Conservation (phyloP, 2,888 invertebrate species). For the Ectemnius lituratus region DNA sequence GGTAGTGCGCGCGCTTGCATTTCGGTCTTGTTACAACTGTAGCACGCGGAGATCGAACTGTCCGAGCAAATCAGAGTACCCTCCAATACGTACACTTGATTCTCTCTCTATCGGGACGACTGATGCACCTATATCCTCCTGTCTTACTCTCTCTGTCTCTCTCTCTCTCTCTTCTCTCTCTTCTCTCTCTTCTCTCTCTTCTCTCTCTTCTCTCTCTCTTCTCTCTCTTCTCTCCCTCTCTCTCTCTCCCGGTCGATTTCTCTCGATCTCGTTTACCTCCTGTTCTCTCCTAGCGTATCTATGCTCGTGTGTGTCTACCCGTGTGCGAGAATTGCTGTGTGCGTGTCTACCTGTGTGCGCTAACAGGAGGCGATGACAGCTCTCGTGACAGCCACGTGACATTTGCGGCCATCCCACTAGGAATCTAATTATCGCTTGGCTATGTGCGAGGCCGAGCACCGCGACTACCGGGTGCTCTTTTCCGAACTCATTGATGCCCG, state of each 20-base stretch:
- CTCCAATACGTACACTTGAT: constrained; percentile 32
- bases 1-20: constrained; percentile 31
- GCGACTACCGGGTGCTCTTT: constrained; percentile 39
- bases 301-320: too few relatives aligned
- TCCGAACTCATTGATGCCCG: not conserved
- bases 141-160: constrained; percentile 7
- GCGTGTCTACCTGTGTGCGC: constrained; percentile 34
- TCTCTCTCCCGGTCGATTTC: constrained; percentile 6
- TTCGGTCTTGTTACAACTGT: constrained; percentile 34
- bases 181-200: too few relatives aligned
- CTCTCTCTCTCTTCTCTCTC: constrained; percentile 7
- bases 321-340: too few relatives aligned
- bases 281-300: constrained; percentile 24
- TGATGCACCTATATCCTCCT: constrained; percentile 10
- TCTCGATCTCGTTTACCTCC: not conserved
- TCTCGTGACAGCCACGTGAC: constrained; percentile 75
- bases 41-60: constrained; percentile 52
- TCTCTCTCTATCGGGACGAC: constrained; percentile 17
- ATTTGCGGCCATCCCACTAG: constrained; percentile 73
- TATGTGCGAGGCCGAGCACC: constrained; percentile 15
- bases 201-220: too few relatives aligned
- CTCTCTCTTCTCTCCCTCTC: constrained; percentile 1
- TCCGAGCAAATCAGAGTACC: constrained; percentile 50
- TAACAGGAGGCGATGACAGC: constrained; percentile 73
- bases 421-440: constrained; percentile 75